phyloP scores from a whole-genome alignment of 1,140 invertebrate species.

The Bombus confusus region DNA sequence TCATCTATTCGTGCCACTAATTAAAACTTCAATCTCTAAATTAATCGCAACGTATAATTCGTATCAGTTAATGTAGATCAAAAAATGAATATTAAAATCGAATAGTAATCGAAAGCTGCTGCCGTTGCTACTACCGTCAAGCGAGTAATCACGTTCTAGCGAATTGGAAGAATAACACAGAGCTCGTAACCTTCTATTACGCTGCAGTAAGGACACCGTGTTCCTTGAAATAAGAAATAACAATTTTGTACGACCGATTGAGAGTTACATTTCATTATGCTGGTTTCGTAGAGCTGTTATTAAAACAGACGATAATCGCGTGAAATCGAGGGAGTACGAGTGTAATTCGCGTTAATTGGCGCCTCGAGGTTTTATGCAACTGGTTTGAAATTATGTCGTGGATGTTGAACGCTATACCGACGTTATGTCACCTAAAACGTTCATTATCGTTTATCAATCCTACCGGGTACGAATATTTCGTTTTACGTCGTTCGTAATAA shows the following conservation, averaged over 20 bases:
- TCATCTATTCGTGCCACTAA: not conserved
- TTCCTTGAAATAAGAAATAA: not conserved
- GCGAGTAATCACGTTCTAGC: not conserved
- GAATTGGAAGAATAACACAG: not conserved
- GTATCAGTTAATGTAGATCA: not conserved
- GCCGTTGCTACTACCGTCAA: not conserved
- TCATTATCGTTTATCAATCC: not conserved
- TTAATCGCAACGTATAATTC: not conserved
- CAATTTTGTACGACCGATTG: conserved; percentile 5
- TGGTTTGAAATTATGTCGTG: conserved; percentile 54
- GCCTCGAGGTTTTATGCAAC: conserved; percentile 56
- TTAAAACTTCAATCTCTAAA: not conserved
- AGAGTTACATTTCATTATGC: conserved; percentile 54
- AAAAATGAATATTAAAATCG: not conserved
- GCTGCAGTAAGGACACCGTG: not conserved
- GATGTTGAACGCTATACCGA: conserved; percentile 1
- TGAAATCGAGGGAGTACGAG: conserved; percentile 44
- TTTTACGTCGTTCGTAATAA: too few relatives aligned
- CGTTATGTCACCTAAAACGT: not conserved
- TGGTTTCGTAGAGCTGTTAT: conserved; percentile 40
- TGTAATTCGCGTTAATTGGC: conserved; percentile 64
- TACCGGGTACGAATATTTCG: not conserved
- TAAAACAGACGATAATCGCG: conserved; percentile 58
- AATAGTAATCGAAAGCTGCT: not conserved
- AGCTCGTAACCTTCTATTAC: not conserved